Percentiles rank a stretch among this genome's conserved stretches.
Evolutionary conservation across 2,113 vertebrate species (phyloP).

Genomic region (Tricholaema leucomelas): DNA sequence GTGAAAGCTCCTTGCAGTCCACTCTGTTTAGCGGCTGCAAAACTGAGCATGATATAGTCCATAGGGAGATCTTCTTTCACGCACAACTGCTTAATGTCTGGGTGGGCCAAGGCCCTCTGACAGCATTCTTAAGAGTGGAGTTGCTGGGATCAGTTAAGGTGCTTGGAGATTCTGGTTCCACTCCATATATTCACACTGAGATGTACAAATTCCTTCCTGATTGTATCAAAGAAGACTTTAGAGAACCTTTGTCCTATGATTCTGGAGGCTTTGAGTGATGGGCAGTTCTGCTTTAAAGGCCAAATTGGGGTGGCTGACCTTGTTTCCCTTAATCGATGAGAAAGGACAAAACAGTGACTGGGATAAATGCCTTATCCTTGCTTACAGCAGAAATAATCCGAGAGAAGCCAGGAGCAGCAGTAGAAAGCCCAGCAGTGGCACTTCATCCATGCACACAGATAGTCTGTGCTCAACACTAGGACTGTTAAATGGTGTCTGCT

Average conservation of each 20-base stretch:
- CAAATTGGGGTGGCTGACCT: neutral
- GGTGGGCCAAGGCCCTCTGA: neutral
- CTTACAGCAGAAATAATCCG: neutral
- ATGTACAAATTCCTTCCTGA: neutral
- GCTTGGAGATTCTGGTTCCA: neutral
- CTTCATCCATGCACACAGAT: neutral
- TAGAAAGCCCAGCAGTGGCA: neutral
- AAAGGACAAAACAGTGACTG: neutral
- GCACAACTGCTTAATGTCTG: neutral
- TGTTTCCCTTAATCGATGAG: neutral
- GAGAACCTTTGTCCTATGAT: neutral
- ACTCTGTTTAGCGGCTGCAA: neutral
- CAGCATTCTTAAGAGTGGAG: neutral
- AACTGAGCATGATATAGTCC: neutral
- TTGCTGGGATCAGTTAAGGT: neutral
- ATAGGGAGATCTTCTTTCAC: neutral
- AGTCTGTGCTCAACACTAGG: neutral
- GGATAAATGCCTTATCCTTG: conserved; percentile 12
- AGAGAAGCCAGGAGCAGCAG: neutral
- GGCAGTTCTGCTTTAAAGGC: conserved; percentile 24
- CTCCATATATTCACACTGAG: neutral
- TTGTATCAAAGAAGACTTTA: neutral
- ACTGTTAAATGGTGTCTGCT: neutral
- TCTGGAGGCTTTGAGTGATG: neutral
- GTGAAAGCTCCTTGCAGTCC: neutral